Evolutionary conservation across 2,113 vertebrate genomes (phyloP), one percentile per base, ranked within the genome.

Genomic region (Aleadryas rufinucha): DNA sequence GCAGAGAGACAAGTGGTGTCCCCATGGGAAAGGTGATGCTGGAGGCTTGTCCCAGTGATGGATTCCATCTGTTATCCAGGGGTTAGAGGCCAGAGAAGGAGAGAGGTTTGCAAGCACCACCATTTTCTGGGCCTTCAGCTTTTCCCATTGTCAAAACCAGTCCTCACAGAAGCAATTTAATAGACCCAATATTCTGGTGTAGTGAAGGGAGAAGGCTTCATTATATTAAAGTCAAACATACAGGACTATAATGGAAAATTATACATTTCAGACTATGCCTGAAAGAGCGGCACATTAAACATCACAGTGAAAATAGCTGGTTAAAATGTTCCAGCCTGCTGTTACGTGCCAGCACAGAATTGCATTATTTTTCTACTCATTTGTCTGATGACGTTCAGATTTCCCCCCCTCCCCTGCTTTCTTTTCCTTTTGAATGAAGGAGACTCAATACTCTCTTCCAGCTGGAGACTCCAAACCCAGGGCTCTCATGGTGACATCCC

Each of bases 201-300:
- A 95, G 83, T 20, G 91, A 95, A 97, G 96, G 91, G 93, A 97
- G 95, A 96, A 97, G 91, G 84, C 92, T 96, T 97, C 94, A 95
- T 98, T 96, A 91, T 96, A 95, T 96, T 96, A 87, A 95, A 97
- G 96, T 97, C 96, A 97, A 97, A 97, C 69, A 84, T 93, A 96
- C 88, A 95, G 96, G 94, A 96, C 91, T 94, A 95, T 97, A 97
- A 97, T 97, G 94, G 96, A 92, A 97, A 97, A 97, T 97, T 97
- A 97, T 95, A 96, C 85, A 97, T 96, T 96, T 96, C 97, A 92
- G 87, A 44, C 60, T 88, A 13, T 81, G 94, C 93, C 95, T 93
- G 89, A 81, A 77, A 96, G 90, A 95, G 57, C 7, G 37, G 72
- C 16, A 13, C 93, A 89, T 95, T 96, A 97, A 96, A 95, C 92